Base-by-base conservation (phyloP, 2,113 vertebrate species). In the Cephalopholis sonnerati region DNA sequence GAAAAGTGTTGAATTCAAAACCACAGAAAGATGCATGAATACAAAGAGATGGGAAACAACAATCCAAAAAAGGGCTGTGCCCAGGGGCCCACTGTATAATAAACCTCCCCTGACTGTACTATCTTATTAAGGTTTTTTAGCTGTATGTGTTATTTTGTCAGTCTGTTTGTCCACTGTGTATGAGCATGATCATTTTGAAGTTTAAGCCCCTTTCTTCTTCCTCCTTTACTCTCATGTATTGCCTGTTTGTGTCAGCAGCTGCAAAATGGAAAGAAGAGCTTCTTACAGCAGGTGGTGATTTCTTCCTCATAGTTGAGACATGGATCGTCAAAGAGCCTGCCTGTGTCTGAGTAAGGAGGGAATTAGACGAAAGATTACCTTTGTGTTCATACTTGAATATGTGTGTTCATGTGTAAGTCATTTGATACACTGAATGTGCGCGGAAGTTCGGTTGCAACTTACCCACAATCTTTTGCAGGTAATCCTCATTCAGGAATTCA, bases 231-330 rank as follows among this genome's bases (percentile, higher is more conserved):
- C 7, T 22, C 2, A 20, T 59, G 10, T 20, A 22, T 22, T 18
- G 10, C 17, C 44, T 25, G 6, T 13, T 29, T 41, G 4, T 18
- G 44, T 72, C 25, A 58, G 22, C 18, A 11, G 36, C 22, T 36
- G n/a, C 2, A 73, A 46, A 54, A 61, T 59, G 3, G 46, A 55
- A 79, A 58, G 11, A 76, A 36, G 12, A 69, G 5, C 25, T 62
- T 16, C 85, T 90, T 89, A 93, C 92, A 1, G 10, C 16, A 18
- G 57, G 9, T 29, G 57, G 0, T 25, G 53, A 36, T 7, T 29
- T 87, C 75, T 13, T 87, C 82, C 7, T 25, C n/a, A 5, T 0
- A 57, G 4, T 16, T 63, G 7, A 59, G 59, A 32, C 0, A 68
- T 0, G 44, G 15, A 20, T 68, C 66, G 0, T 7, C 67, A 12